Evolutionary conservation across 2,888 invertebrate species (phyloP).

Genomic region (Thecocarcelia acutangulata): DNA sequence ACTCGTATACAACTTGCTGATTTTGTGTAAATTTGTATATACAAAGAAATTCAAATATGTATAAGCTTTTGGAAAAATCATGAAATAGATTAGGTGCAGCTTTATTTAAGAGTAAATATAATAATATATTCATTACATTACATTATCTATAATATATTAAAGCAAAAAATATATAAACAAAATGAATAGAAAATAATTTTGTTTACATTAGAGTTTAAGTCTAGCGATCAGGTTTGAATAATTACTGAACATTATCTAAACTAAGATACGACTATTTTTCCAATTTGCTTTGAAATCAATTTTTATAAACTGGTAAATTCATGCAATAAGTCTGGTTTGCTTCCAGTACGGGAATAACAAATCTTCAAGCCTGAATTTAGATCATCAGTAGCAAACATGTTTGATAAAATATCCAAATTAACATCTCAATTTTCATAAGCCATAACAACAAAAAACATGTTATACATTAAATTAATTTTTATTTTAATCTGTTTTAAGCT

Average conservation of each 20-base stretch:
- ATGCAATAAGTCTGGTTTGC: conserved; percentile 16
- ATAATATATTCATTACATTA: too few species aligned
- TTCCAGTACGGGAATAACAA: not conserved
- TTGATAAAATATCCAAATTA: not conserved
- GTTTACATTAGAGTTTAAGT: not conserved
- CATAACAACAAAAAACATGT: not conserved
- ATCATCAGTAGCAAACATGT: conserved; percentile 6
- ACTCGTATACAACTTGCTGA: too few species aligned
- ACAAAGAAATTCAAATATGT: too few species aligned
- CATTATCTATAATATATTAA: too few species aligned
- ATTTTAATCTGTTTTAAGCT: not conserved
- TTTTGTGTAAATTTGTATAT: too few species aligned
- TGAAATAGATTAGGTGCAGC: too few species aligned
- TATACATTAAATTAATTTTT: not conserved
- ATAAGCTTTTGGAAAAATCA: too few species aligned
- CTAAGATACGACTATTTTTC: not conserved
- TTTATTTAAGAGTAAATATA: too few species aligned
- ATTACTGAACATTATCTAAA: conserved; percentile 2
- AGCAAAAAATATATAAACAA: not conserved
- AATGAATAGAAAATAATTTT: too few species aligned
- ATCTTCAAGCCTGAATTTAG: not conserved
- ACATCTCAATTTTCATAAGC: conserved; percentile 22
- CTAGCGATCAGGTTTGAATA: not conserved
- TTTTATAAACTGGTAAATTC: conserved; percentile 10
- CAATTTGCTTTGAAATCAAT: conserved; percentile 15